Evolutionary conservation across 2,888 invertebrate species (phyloP).

Genomic region (Andrena bicolor): DNA sequence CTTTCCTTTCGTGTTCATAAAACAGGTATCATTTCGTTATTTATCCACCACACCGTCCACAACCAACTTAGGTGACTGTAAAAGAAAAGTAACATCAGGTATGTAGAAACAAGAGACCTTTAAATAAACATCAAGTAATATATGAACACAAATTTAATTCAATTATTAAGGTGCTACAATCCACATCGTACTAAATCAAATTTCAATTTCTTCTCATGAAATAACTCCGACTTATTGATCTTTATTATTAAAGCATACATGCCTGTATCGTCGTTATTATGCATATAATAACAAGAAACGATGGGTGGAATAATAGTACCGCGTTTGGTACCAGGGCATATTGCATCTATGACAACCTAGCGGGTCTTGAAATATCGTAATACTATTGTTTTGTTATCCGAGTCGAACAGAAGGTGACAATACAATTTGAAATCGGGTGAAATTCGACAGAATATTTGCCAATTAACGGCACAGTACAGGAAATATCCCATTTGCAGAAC

Average conservation of each 20-base stretch:
- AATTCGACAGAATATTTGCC: slow-evolving; percentile 44
- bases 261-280: slow-evolving; percentile 59
- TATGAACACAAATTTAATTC: slow-evolving; percentile 61
- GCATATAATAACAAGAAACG: slow-evolving; percentile 56
- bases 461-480: slow-evolving; percentile 31
- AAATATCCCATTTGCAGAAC: slow-evolving; percentile 50
- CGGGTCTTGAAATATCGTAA: slow-evolving; percentile 41
- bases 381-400: slow-evolving; percentile 34
- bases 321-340: slow-evolving; percentile 44
- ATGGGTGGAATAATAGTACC: slow-evolving; percentile 56
- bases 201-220: slow-evolving; percentile 30
- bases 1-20: background rate
- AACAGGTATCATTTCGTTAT: background rate
- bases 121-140: slow-evolving; percentile 12
- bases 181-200: slow-evolving; percentile 48
- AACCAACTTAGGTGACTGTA: background rate
- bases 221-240: slow-evolving; percentile 32
- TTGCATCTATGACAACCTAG: slow-evolving; percentile 54
- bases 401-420: background rate
- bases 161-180: slow-evolving; percentile 61
- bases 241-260: slow-evolving; percentile 46
- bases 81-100: background rate
- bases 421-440: background rate
- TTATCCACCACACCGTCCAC: background rate
- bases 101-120: background rate